A percentile compares a stretch with the other conserved stretches of the same genome.
Conservation (phyloP, 2,888 invertebrate genomes). For the Arrhopalites spinosus region DNA sequence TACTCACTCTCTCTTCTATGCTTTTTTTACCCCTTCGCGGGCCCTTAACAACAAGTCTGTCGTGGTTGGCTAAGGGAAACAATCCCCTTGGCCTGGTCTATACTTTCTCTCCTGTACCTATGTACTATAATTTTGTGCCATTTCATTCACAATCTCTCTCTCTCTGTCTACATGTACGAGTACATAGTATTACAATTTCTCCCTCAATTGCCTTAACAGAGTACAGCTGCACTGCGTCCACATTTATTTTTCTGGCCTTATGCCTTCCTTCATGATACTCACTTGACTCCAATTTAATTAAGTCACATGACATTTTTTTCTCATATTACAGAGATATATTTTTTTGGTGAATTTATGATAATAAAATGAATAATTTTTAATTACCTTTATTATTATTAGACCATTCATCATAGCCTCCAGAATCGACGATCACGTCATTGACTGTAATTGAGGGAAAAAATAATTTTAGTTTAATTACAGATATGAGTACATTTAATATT, state of each 20-base stretch:
- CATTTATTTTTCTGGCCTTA: not conserved
- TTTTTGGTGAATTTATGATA: no score
- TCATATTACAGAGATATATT: no score
- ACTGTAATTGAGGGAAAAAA: conserved; percentile 21
- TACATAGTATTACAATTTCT: not conserved
- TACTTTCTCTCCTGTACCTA: no score
- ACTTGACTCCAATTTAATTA: no score
- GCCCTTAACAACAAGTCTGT: no score
- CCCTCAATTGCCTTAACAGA: not conserved
- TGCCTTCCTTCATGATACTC: no score
- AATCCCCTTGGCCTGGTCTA: not conserved
- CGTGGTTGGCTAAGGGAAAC: no score
- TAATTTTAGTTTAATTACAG: not conserved
- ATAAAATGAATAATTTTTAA: not conserved
- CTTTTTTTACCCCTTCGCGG: no score
- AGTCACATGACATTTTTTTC: no score
- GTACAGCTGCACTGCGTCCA: not conserved
- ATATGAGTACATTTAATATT: not conserved
- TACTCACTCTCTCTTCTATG: not conserved
- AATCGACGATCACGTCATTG: conserved; percentile 52
- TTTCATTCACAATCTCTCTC: no score
- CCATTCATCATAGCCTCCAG: conserved; percentile 41
- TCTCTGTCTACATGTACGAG: not conserved
- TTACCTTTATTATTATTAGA: conserved; percentile 50
- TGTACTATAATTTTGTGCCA: no score